phyloP scores from a whole-genome alignment of 1,140 invertebrate genomes.

The Sycobia sp. region DNA sequence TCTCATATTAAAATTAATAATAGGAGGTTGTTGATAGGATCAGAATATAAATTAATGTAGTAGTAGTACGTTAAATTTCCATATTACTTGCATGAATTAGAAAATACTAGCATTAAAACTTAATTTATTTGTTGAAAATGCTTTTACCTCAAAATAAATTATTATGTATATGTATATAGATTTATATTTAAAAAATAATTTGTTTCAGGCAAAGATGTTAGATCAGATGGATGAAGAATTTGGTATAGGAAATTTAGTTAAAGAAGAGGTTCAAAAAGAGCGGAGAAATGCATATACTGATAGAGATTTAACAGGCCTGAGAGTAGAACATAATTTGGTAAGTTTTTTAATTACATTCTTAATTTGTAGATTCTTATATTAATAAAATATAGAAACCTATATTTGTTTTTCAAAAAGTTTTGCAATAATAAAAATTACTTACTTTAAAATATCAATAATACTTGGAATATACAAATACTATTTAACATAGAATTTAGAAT shows the following conservation, averaged over 20 bases:
- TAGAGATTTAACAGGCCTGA: slow-evolving; percentile 79
- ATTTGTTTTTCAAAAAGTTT: slow-evolving; percentile 9
- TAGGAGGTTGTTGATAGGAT: no score
- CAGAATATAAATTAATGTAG: no score
- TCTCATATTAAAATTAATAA: no score
- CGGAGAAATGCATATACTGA: slow-evolving; percentile 70
- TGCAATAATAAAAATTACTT: not conserved
- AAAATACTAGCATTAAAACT: no score
- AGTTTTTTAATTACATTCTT: slow-evolving; percentile 35
- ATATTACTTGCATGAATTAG: no score
- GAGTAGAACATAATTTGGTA: slow-evolving; percentile 85
- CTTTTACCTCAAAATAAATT: no score
- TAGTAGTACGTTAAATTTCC: no score
- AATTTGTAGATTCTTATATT: not conserved
- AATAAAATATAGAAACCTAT: no score
- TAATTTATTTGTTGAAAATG: no score
- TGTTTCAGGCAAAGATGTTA: slow-evolving; percentile 80
- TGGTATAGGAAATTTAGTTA: slow-evolving; percentile 83
- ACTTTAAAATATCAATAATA: no score
- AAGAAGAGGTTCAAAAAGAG: slow-evolving; percentile 73
- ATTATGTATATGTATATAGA: slow-evolving; percentile 3
- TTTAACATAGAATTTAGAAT: no score
- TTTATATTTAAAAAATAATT: slow-evolving; percentile 22
- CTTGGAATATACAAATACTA: no score
- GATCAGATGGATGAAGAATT: slow-evolving; percentile 96